Base-by-base conservation (phyloP, 37 sponge, comb jelly and placozoan genomes). In the Mnemiopsis leidyi region DNA sequence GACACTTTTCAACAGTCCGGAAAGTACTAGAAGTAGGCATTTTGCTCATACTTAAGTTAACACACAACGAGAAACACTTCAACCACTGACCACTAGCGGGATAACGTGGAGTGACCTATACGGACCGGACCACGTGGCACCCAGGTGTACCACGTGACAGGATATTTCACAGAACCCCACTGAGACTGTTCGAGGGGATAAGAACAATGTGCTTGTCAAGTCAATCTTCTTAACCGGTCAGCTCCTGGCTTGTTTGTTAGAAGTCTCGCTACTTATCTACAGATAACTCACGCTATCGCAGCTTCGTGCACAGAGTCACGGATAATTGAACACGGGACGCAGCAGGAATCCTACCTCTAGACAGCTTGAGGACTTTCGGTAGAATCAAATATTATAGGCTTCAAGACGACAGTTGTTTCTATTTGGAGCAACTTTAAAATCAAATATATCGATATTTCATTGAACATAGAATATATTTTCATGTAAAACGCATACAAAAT, bases 11-110 rank as follows among this genome's bases (percentile, higher is more conserved):
- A 1, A 79, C 7, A 1, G 82, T 34, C 37, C 29, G 23, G 36
- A 34, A 35, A 1, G 82, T 79, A 33, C 82, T 79, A 33, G 82
- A 32, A 36, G 82, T 79, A 16, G 82, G 82, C 82, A 79, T 79
- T 29, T 32, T 71, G 61, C 61, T 48, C 61, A 48, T 48, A 48
- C 61, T 13, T n/a, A n/a, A n/a, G n/a, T n/a, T n/a, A n/a, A n/a
- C n/a, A n/a, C n/a, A n/a, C n/a, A n/a, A n/a, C n/a, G n/a, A n/a
- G n/a, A n/a, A n/a, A n/a, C n/a, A n/a, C n/a, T n/a, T n/a, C n/a
- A n/a, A 48, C 61, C 5, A 48, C 61, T 5, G 61, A 5, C 61
- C 61, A 48, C 61, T 18, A 48, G 61, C 61, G 61, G 61, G 13
- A n/a, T n/a, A 5, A 48, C 61, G 61, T 48, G 61, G 13, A 5